Conservation (phyloP, 2,113 vertebrate species). For the Coptodon rendalli region DNA sequence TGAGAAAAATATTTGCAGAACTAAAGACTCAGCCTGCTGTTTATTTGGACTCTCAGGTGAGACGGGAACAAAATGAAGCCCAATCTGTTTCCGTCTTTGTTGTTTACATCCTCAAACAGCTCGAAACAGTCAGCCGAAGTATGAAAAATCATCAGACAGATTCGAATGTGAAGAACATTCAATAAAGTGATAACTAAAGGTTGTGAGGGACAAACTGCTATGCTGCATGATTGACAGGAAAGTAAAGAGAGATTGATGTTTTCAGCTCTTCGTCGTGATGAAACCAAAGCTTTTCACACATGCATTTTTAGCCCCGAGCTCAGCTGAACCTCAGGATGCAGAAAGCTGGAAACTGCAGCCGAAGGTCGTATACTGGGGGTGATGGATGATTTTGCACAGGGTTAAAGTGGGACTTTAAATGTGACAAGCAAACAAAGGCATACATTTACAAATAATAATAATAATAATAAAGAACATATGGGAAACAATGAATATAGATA, state of each 20-base stretch:
- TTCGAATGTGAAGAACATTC: background rate
- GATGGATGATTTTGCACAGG: background rate
- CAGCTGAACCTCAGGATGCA: background rate
- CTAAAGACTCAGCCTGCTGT: background rate
- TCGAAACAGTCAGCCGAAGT: background rate
- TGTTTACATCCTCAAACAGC: background rate
- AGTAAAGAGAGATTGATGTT: background rate
- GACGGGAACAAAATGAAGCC: background rate
- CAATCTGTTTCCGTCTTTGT: background rate
- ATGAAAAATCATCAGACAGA: background rate
- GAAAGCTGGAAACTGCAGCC: background rate
- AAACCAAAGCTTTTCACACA: background rate
- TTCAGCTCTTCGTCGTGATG: background rate
- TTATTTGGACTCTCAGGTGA: background rate
- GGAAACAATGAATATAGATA: background rate
- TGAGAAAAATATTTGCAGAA: background rate
- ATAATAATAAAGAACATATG: accelerated
- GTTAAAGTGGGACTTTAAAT: background rate
- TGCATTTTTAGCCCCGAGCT: background rate
- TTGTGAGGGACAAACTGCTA: background rate
- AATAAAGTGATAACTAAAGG: background rate
- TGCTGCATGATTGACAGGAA: background rate
- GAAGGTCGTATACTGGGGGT: background rate
- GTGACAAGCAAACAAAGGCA: background rate
- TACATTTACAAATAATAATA: background rate